Base-by-base conservation (phyloP, 2,797 vertebrate genomes). In the Esox lucius region DNA sequence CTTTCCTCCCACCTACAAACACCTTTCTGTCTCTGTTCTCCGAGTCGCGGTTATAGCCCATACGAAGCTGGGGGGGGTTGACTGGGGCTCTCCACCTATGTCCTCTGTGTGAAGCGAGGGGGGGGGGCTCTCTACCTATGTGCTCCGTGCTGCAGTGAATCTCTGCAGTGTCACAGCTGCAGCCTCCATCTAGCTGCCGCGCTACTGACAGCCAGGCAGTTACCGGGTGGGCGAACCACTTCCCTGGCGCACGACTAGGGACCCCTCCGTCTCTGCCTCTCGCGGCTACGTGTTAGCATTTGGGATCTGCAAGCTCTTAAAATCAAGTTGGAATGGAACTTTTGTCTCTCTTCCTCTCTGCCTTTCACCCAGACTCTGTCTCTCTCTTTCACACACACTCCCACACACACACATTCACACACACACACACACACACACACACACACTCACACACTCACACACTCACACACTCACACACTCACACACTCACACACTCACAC, bases 201-300 rank as follows among this genome's bases (percentile, higher is more conserved):
- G 75, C 39, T 66, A 73, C 73, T 76, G 73, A 83, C 83, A 81
- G 75, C 76, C 86, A 85, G 71, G 84, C 85, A 91, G 90, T 90
- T 90, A 89, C 88, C 86, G 87, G 81, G 79, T 76, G 81, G 80
- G 72, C 70, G 80, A 74, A 80, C 75, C 72, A n/a, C n/a, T n/a
- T n/a, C n/a, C n/a, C n/a, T n/a, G 79, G 83, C 80, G 68, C 62
- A 82, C 75, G 68, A 22, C 19, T 49, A 35, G 64, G 80, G 80
- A 78, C 82, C 46, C 71, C 76, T 84, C 84, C 78, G 65, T 75
- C 61, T 8, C 48, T 51, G 24, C 62, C 35, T 72, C 75, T 82
- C 73, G 75, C 71, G 80, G 81, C 75, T 71, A 77, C 42, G 69
- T 80, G 81, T 84, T 87, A 82, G 76, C 81, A 83, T 84, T 79